Evolutionary conservation across 2,113 vertebrate species (phyloP).

Genomic region (Macquaria ambigua): DNA sequence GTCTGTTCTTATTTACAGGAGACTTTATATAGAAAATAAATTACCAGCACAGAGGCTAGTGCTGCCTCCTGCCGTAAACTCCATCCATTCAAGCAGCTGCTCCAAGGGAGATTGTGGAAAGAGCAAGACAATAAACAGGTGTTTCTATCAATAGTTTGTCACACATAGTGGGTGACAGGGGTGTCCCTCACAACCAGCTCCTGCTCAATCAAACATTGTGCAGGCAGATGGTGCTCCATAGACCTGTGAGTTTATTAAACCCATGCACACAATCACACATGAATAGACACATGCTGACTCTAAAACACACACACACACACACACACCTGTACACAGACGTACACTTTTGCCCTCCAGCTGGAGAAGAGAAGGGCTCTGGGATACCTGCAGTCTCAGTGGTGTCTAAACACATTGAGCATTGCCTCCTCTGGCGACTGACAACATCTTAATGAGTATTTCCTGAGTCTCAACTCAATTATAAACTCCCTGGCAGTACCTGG

Average conservation of each 20-base stretch:
- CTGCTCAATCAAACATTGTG: slow-evolving; percentile 66
- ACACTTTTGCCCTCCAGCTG: slow-evolving; percentile 77
- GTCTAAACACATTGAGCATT: slow-evolving; percentile 74
- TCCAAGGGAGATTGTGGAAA: slow-evolving; percentile 27
- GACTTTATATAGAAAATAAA: slow-evolving; percentile 1
- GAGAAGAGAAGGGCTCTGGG: slow-evolving; percentile 72
- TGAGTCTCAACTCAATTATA: slow-evolving; percentile 78
- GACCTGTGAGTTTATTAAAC: slow-evolving; percentile 72
- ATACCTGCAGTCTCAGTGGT: slow-evolving; percentile 71
- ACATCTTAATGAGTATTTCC: slow-evolving; percentile 84
- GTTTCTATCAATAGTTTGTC: slow-evolving; percentile 71
- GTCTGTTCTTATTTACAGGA: neutral
- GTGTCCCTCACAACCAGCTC: slow-evolving; percentile 69
- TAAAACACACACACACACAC: neutral
- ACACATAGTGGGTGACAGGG: slow-evolving; percentile 61
- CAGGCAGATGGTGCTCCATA: slow-evolving; percentile 80
- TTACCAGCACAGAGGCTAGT: neutral
- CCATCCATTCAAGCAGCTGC: slow-evolving; percentile 41
- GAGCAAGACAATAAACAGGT: slow-evolving; percentile 68
- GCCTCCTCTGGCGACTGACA: slow-evolving; percentile 77
- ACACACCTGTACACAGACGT: slow-evolving; percentile 41
- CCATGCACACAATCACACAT: slow-evolving; percentile 46
- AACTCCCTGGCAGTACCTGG: slow-evolving; percentile 66
- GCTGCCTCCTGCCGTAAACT: slow-evolving; percentile 1
- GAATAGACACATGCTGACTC: slow-evolving; percentile 11